These are phyloP conservation scores for Alsophila aescularia DNA, from an alignment of 2,888 invertebrate genomes.

Conservation along the genomic window DNA sequence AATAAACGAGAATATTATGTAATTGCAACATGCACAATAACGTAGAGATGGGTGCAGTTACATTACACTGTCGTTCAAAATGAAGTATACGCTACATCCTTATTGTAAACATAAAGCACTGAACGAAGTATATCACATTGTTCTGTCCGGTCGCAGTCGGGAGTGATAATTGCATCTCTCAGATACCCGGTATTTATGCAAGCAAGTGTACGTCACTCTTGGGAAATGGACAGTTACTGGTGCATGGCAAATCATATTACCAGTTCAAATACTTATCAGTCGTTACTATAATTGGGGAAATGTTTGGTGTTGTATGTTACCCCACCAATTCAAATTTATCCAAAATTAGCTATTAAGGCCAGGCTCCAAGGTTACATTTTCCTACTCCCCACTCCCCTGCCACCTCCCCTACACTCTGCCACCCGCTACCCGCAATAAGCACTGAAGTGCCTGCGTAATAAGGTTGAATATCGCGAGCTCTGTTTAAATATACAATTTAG, in stretches of 20 bases:
- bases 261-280: slow-evolving; percentile 17
- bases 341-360: too few relatives aligned
- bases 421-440: too few relatives aligned
- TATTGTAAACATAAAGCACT: slow-evolving; percentile 5
- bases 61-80: slow-evolving; percentile 5
- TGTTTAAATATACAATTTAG: too few relatives aligned
- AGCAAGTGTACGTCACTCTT: slow-evolving; percentile 19
- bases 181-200: slow-evolving; percentile 7
- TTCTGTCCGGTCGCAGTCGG: slow-evolving; percentile 1
- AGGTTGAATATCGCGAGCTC: too few relatives aligned
- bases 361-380: too few relatives aligned
- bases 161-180: slow-evolving; percentile 1
- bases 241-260: slow-evolving; percentile 35
- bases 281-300: slow-evolving; percentile 6
- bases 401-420: too few relatives aligned
- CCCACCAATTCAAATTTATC: too few relatives aligned
- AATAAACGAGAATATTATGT: too few relatives aligned
- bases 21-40: not conserved
- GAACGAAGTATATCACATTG: slow-evolving; percentile 5
- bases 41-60: not conserved
- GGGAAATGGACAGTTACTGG: slow-evolving; percentile 32
- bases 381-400: too few relatives aligned
- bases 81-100: slow-evolving; percentile 5
- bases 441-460: too few relatives aligned
- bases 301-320: not conserved